A percentile compares a stretch with the other conserved stretches of the same genome.
These are phyloP conservation scores for Eupsittula cactorum DNA, from an alignment of 2,113 vertebrate genomes.

Conservation along the genomic window DNA sequence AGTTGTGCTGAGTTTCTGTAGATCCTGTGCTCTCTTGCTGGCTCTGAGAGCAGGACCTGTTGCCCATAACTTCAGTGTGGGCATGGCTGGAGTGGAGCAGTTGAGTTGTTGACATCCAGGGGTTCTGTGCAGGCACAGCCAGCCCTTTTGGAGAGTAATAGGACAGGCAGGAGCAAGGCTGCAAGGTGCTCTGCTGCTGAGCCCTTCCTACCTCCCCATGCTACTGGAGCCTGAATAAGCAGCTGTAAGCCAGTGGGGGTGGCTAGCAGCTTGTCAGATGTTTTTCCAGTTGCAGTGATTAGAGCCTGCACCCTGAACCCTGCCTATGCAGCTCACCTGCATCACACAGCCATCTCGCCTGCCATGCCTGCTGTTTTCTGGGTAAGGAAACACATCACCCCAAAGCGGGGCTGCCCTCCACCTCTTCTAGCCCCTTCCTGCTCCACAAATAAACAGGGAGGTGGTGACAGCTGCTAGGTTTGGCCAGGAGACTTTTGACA, in stretches of 20 bases:
- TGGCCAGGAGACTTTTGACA: slow-evolving; percentile 34
- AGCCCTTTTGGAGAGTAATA: neutral
- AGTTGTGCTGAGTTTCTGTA: neutral
- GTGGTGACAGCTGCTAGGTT: slow-evolving; percentile 62
- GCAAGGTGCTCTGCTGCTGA: neutral
- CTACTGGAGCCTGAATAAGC: neutral
- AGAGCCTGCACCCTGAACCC: neutral
- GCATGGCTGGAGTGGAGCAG: rapidly evolving
- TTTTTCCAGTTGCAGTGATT: neutral
- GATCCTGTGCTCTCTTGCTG: neutral
- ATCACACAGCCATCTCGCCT: rapidly evolving
- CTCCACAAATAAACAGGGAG: slow-evolving; percentile 63
- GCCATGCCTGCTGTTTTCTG: neutral
- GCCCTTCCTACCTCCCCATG: neutral
- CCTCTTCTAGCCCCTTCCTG: neutral
- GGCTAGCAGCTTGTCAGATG: neutral
- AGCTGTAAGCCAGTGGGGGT: neutral
- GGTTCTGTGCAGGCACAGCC: neutral
- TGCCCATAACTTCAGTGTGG: neutral
- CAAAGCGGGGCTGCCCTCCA: neutral
- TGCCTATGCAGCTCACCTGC: neutral
- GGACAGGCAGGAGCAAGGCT: neutral
- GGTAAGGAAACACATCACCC: neutral
- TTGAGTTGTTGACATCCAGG: neutral
- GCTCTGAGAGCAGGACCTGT: neutral